Percentiles rank a stretch among this genome's conserved stretches.
Evolutionary conservation across 2,113 vertebrate species (phyloP).

Genomic region (Leptodactylus fuscus): DNA sequence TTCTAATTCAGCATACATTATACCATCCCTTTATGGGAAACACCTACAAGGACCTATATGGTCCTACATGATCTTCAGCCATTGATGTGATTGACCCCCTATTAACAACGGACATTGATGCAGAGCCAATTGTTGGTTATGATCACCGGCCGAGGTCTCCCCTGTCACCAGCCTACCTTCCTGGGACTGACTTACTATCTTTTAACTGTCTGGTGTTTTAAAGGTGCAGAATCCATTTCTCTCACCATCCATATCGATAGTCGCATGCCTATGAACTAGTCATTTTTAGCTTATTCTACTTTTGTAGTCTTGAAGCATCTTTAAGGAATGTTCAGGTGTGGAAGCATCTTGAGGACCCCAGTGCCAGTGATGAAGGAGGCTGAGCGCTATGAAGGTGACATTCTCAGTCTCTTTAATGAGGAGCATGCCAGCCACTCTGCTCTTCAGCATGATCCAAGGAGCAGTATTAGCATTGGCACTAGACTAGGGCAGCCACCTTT

Average conservation of each 20-base stretch:
- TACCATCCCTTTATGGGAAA: not conserved
- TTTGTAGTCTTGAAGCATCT: slow-evolving; percentile 48
- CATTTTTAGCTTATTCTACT: slow-evolving; percentile 53
- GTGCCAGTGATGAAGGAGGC: slow-evolving; percentile 54
- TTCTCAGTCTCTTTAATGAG: slow-evolving; percentile 47
- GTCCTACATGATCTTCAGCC: not conserved
- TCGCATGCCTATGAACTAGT: slow-evolving; percentile 36
- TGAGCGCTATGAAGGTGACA: slow-evolving; percentile 61
- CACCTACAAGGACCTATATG: no score
- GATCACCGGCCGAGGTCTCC: not conserved
- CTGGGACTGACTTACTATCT: slow-evolving; percentile 62
- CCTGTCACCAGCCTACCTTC: slow-evolving; percentile 30
- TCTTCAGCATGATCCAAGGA: slow-evolving; percentile 48
- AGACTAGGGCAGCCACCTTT: slow-evolving; percentile 46
- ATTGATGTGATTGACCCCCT: not conserved
- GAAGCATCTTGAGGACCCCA: slow-evolving; percentile 60
- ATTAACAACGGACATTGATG: not conserved
- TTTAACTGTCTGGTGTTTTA: slow-evolving; percentile 75
- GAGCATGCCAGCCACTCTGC: slow-evolving; percentile 60
- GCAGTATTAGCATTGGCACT: slow-evolving; percentile 58
- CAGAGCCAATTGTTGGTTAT: not conserved
- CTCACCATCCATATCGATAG: not conserved
- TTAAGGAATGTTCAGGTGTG: slow-evolving; percentile 61
- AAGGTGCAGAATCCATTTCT: slow-evolving; percentile 78
- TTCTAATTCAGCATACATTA: not conserved